Evolutionary conservation across 2,888 invertebrate species (phyloP), one percentile per base, ranked within the genome.

Genomic region (Chorisops tibialis): DNA sequence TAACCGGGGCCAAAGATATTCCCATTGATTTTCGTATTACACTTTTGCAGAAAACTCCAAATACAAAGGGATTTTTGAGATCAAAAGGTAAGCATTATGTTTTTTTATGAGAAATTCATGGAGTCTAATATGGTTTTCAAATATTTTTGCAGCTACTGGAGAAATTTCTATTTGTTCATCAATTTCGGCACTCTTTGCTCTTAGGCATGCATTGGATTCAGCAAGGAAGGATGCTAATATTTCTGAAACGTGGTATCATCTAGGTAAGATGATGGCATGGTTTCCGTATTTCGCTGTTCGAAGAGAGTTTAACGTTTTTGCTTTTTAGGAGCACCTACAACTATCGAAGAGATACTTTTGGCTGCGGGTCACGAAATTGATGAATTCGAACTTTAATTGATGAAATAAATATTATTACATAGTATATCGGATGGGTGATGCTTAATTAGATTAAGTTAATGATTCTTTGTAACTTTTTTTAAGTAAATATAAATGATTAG

Each of bases 191-290:
- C 80, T 84, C 1, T 79, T 86, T 59, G 88, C 87, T 0, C 75
- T 88, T 5, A 78, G 87, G 4, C 79, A 85, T 66, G 87, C 88
- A 0, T 72, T 89, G 4, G 78, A 83, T 65, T 79, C 84, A 0
- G 85, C 86, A 1, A 79, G 88, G 59, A 70, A 76, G n/a, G 87
- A 88, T 56, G 82, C 83, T 3, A 84, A 84, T 37, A 68, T 81
- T 47, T 79, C 81, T 58, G 74, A 72, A 0, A 78, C 80, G 4
- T 87, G 86, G 85, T 80, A 81, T 61, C 71, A 75, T 60, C 76
- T 87, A 52, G 82, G 87, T 59, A 21, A n/a, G n/a, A n/a, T n/a
- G n/a, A n/a, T n/a, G n/a, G n/a, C n/a, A n/a, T n/a, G n/a, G n/a
- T n/a, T n/a, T n/a, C n/a, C n/a, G n/a, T n/a, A n/a, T n/a, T n/a